Percentiles rank a stretch among this genome's conserved stretches.
Conservation (phyloP, 2,888 invertebrate genomes). For the Ectemnius cavifrons region DNA sequence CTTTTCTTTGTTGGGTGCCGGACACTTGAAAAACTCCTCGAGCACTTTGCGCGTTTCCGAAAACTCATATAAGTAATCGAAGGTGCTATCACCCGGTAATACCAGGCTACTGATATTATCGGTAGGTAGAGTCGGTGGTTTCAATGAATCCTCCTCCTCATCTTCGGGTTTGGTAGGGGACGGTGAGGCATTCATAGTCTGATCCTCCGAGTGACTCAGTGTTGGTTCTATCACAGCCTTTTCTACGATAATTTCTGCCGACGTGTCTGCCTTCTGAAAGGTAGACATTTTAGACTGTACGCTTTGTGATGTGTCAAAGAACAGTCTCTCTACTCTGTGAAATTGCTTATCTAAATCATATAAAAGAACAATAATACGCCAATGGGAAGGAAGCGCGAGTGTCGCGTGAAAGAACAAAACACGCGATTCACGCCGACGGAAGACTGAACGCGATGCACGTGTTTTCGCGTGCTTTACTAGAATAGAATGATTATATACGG, state of each 20-base stretch:
- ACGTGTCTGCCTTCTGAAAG: constrained; percentile 69
- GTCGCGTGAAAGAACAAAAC: too few species aligned
- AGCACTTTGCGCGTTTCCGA: constrained; percentile 94
- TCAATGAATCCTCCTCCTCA: constrained; percentile 56
- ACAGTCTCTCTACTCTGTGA: too few species aligned
- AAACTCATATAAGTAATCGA: constrained; percentile 94
- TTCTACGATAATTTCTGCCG: constrained; percentile 66
- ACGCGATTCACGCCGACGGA: too few species aligned
- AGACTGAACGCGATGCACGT: too few species aligned
- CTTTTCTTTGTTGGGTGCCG: constrained; percentile 83
- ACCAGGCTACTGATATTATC: constrained; percentile 75
- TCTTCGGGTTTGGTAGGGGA: constrained; percentile 57
- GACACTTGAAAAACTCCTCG: constrained; percentile 94
- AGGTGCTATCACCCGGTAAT: constrained; percentile 80
- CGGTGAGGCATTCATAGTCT: constrained; percentile 47
- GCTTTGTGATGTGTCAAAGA: too few species aligned
- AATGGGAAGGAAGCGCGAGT: too few species aligned
- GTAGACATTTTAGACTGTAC: too few species aligned
- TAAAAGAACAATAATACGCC: too few species aligned
- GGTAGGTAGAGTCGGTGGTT: constrained; percentile 63
- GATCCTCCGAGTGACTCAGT: constrained; percentile 60
- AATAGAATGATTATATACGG: too few species aligned
- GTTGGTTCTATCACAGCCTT: constrained; percentile 67
- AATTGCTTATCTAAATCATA: too few species aligned
- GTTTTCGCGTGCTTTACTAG: too few species aligned